These are phyloP conservation scores for Alectura lathami DNA, from an alignment of 2,113 vertebrate genomes.

Conservation along the genomic window DNA sequence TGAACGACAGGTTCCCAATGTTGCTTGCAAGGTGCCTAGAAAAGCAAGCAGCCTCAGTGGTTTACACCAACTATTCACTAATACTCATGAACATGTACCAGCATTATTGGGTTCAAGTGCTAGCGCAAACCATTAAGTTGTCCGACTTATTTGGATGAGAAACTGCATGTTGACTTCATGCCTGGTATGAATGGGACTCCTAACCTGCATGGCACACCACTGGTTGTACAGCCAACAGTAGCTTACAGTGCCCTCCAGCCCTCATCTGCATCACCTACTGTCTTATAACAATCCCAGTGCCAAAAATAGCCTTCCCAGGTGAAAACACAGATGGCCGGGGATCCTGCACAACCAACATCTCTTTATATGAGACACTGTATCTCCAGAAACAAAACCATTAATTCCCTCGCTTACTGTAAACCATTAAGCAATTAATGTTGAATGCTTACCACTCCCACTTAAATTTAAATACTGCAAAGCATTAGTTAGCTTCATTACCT, in stretches of 20 bases:
- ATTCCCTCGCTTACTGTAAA: rapidly evolving
- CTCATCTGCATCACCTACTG: not conserved
- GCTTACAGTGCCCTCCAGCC: not conserved
- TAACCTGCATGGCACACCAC: rapidly evolving
- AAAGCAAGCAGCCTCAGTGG: not conserved
- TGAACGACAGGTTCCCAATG: not conserved
- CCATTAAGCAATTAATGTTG: not conserved
- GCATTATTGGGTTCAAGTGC: not conserved
- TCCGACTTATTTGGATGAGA: not conserved
- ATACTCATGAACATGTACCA: not conserved
- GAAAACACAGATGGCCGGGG: not conserved
- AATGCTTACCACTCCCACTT: not conserved
- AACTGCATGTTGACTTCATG: not conserved
- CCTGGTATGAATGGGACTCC: not conserved
- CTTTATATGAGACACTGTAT: not conserved
- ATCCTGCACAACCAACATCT: not conserved
- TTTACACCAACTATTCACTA: rapidly evolving
- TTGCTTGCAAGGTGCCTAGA: rapidly evolving
- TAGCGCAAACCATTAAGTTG: not conserved
- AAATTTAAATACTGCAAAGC: not conserved
- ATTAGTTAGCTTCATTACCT: not conserved
- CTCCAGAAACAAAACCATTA: not conserved
- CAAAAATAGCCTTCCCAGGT: not conserved
- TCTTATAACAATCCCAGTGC: not conserved
- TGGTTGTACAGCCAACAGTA: not conserved